Conservation (phyloP, 2,113 vertebrate genomes). For the Sialia sialis region DNA sequence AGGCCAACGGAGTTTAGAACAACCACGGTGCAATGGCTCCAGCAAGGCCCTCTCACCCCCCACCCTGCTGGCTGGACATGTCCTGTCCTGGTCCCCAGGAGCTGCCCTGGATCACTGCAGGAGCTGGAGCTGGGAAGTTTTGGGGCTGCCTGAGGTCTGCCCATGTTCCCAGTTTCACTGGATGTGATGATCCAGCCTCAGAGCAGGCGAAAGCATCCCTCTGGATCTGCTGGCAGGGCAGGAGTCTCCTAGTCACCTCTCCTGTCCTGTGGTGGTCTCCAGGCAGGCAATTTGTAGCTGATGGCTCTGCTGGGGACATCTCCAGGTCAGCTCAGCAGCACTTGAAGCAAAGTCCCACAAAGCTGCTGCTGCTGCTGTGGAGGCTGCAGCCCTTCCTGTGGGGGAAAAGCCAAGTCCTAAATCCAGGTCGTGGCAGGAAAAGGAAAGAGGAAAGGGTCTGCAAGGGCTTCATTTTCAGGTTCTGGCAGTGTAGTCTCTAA, state of each 20-base stretch:
- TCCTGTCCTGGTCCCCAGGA: background rate
- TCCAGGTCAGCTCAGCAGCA: background rate
- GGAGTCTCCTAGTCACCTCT: background rate
- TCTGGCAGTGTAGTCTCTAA: background rate
- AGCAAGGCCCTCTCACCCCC: background rate
- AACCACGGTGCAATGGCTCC: background rate
- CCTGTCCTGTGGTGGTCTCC: background rate
- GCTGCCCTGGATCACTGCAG: background rate
- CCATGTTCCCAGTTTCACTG: background rate
- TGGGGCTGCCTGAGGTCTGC: background rate
- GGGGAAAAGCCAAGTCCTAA: background rate
- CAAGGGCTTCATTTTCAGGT: background rate
- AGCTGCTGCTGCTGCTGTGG: background rate
- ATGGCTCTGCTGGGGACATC: background rate
- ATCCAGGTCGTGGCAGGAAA: background rate
- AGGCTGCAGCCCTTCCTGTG: background rate
- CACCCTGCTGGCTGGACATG: fast-evolving
- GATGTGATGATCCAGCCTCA: background rate
- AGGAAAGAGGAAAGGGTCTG: background rate
- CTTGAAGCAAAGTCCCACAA: background rate
- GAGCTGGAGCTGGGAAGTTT: background rate
- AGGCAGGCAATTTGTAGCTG: background rate
- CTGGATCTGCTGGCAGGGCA: background rate
- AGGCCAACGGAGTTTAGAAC: background rate
- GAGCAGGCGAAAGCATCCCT: background rate